Evolutionary conservation across 2,888 invertebrate genomes (phyloP), one percentile per base, ranked within the genome.

Genomic region (Hypena proboscidalis): DNA sequence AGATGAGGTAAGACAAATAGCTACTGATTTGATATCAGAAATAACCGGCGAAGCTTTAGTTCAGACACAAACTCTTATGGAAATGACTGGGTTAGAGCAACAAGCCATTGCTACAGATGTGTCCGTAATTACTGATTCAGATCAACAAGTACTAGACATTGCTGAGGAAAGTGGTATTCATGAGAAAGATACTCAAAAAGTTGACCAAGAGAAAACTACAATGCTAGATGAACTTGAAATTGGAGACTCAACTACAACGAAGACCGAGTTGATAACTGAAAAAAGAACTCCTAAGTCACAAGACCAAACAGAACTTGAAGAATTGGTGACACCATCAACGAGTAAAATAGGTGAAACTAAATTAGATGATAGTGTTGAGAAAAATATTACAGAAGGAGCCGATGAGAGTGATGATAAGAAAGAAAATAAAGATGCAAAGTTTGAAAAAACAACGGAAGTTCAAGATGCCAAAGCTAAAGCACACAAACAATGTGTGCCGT

Each of bases 11-110:
- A 31, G 52, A 49, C 23, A 51, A 19, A 37, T 54, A 15, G 53
- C 51, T 15, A 34, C 21, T 17, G 61, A 58, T 11, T 33, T 54
- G 22, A 36, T 56, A 4, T 25, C 51, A 10, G 51, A 49, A 41
- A 53, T 62, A 30, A 21, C 52, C 14, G 9, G 37, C 3, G 40
- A 47, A 40, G 53, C 53, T 7, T 30, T 58, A 10, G 30, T 50
- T 22, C 17, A 36, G 3, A 22, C 61, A 1, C 39, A 55, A 5
- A 44, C 37, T 31, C 33, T 51, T 8, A 23, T 35, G 2, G 37
- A 38, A 1, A 9, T 21, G 6, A 31, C 13, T 14, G 11, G 11
- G 8, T 14, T 21, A 3, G n/a, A 25, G 1, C 7, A 3, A 32
- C 13, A 38, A 14, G 4, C 8, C 3, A 6, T 15, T 14, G 15